Evolutionary conservation across 1,140 invertebrate genomes (phyloP), one percentile per base, ranked within the genome.

Genomic region (Patella vulgata): DNA sequence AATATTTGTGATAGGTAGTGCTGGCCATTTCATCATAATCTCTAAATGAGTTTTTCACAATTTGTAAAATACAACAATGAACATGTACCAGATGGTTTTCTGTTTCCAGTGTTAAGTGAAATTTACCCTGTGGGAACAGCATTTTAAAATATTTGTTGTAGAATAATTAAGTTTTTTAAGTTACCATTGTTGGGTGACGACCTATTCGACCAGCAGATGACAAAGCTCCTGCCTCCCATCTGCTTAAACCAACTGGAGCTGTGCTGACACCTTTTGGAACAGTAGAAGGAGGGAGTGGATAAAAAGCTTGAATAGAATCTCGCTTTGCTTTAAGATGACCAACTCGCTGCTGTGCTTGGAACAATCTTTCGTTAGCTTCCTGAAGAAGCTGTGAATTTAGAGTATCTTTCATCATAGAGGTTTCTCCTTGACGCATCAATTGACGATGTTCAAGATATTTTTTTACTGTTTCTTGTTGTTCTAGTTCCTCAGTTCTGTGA

Each of bases 371-470:
- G 55, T 79, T 82, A 3, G 77, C 75, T 47, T 81, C 78, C 47
- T 78, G 74, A 11, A 82, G 64, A 60, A 81, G 75, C 30, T 70
- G 67, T 1, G 78, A 75, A 56, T 78, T 78, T 0, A 82, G 63
- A 4, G 75, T 72, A n/a, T 72, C 71, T 21, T 70, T 60, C 9
- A 75, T 61, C 67, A 80, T 73, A 11, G 79, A 64, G 2, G 73
- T 70, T 54, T 82, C 79, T 6, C 77, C 79, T 65, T 82, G 81
- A 27, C 79, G 50, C 79, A 81, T 80, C 44, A 81, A 63, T 50
- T 78, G 72, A n/a, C 79, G 59, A 62, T 82, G 79, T 33, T 82
- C 79, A 31, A 82, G 40, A 55, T 79, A 82, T 42, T 74, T 78
- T 28, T 78, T 75, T 1, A 82, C 77, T 0, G 74, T 63, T 1